phyloP scores from a whole-genome alignment of 1,140 invertebrate genomes.

The Aphaenogaster ashmeadi region DNA sequence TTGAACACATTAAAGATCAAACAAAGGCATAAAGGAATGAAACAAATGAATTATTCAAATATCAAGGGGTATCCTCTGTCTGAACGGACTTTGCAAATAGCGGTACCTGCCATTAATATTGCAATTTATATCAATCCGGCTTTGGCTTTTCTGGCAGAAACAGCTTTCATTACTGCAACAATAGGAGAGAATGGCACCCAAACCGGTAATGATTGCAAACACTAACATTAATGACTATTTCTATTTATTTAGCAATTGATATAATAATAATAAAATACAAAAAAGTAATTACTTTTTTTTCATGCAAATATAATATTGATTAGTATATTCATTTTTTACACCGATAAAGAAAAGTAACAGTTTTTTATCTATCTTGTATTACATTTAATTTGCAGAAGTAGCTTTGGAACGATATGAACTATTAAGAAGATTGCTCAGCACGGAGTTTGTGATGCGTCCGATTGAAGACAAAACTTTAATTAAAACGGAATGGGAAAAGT shows the following conservation, averaged over 20 bases:
- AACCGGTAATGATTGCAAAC: conserved; percentile 51
- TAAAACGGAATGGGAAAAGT: conserved; percentile 87
- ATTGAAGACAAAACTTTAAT: conserved; percentile 79
- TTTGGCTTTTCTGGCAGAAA: conserved; percentile 90
- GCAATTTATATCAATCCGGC: conserved; percentile 92
- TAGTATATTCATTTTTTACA: background rate
- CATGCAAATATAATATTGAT: background rate
- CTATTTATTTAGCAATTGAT: conserved; percentile 14
- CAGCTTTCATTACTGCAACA: conserved; percentile 85
- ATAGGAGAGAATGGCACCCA: conserved; percentile 78
- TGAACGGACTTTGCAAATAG: conserved; percentile 89
- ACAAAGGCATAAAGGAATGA: conserved; percentile 77
- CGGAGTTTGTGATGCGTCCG: conserved; percentile 88
- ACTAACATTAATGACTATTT: background rate
- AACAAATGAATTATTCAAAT: conserved; percentile 69
- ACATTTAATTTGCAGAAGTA: conserved; percentile 83
- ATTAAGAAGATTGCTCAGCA: conserved; percentile 87
- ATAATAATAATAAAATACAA: conserved; percentile 2
- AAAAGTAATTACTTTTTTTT: background rate
- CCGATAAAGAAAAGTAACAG: conserved; percentile 17
- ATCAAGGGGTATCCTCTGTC: conserved; percentile 90
- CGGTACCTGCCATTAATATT: conserved; percentile 90
- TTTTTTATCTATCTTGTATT: conserved; percentile 60
- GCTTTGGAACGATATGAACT: conserved; percentile 84
- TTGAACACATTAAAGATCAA: conserved; percentile 79